A percentile compares a stretch with the other conserved stretches of the same genome.
phyloP scores from a whole-genome alignment of 2,888 invertebrate species.

The Danaus chrysippus region DNA sequence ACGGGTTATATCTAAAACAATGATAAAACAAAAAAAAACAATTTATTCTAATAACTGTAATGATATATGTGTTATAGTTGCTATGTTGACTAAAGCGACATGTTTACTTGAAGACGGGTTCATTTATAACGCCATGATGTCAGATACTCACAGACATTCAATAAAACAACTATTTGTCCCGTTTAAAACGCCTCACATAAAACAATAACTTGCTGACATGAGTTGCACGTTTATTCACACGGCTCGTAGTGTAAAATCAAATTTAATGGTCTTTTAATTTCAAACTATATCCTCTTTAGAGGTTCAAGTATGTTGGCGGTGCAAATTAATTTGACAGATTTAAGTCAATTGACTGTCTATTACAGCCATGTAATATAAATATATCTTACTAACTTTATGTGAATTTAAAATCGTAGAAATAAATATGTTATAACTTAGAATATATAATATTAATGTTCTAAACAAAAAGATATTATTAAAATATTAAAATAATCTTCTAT shows the following conservation, averaged over 20 bases:
- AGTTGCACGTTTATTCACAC: slow-evolving; percentile 19
- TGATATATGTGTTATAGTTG: too few relatives aligned
- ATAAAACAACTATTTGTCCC: slow-evolving; percentile 37
- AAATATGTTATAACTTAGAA: too few relatives aligned
- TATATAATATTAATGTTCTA: too few relatives aligned
- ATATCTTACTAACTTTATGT: too few relatives aligned
- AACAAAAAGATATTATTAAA: too few relatives aligned
- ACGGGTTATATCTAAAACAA: too few relatives aligned
- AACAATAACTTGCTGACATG: slow-evolving; percentile 5
- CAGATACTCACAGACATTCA: slow-evolving; percentile 24
- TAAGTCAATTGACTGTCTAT: too few relatives aligned
- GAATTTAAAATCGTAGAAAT: too few relatives aligned
- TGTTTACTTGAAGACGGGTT: slow-evolving; percentile 16
- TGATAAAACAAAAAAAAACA: too few relatives aligned
- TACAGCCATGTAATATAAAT: too few relatives aligned
- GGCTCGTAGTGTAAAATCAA: slow-evolving; percentile 15
- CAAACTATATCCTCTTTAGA: neutral
- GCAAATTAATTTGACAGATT: neutral
- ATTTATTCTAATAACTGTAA: too few relatives aligned
- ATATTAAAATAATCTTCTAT: too few relatives aligned
- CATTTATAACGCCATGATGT: slow-evolving; percentile 27
- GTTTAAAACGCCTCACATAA: slow-evolving; percentile 27
- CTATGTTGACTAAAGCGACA: neutral
- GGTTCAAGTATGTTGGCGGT: neutral
- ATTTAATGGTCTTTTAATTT: slow-evolving; percentile 12